Evolutionary conservation across 1,140 invertebrate species (phyloP), one percentile per base, ranked within the genome.

Genomic region (Pseudomyrmex pallidus): DNA sequence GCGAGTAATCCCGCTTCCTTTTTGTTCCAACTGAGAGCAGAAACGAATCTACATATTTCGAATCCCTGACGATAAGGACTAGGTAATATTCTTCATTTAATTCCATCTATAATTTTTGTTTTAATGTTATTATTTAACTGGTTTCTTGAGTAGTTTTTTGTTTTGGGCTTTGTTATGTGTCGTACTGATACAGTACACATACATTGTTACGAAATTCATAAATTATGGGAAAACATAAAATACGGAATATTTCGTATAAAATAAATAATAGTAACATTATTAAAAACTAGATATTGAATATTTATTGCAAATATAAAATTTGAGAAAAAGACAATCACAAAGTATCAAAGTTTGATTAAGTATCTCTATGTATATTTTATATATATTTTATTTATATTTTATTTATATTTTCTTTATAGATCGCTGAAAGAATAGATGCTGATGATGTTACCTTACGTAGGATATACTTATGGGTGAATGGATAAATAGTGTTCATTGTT

Each of bases 1-100:
- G 50, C 52, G 74, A 73, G 61, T 64, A 84, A 64, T 68, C 63
- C 74, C 64, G 56, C 62, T 56, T 44, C 17, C 74, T 56, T 77
- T 72, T 54, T 57, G 9, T 17, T 74, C 50, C 20, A 25, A 52
- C 25, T 22, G 22, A 74, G 22, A 17, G 22, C 56, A 78, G 76
- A 64, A 78, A 52, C 66, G 64, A 52, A 70, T 78, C 66, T 22
- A 12, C 20, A 68, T 22, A 17, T 48, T 7, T 54, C 17, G 2
- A 20, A 20, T 5, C 56, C 76, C 48, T 52, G 35, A 15, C 63
- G 52, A 8, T 35, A 77, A 67, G 25, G 17, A 2, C 35, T 46
- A 15, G 56, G 15, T 46, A 54, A 56, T 50, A 13, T n/a, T 17
- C 48, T 25, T 25, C 20, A 22, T 63, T 74, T 67, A 25, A 35